Evolutionary conservation across 2,113 vertebrate genomes (phyloP).

Genomic region (Cettia cetti): DNA sequence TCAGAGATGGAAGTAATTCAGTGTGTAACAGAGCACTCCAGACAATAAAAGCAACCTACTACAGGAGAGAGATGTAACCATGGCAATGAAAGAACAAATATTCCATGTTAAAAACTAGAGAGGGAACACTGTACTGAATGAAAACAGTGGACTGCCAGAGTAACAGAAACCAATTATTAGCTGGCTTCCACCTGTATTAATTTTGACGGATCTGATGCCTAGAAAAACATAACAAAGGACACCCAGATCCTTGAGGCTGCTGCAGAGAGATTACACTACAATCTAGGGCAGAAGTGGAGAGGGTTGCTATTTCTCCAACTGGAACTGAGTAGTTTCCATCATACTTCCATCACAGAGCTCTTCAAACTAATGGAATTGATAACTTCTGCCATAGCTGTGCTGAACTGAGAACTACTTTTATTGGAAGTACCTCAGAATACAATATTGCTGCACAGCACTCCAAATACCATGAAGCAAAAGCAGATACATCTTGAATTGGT

Average conservation of each 20-base stretch:
- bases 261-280: not conserved
- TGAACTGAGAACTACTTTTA: not conserved
- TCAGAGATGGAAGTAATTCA: not conserved
- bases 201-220: not conserved
- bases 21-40: not conserved
- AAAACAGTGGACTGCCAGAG: not conserved
- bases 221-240: not conserved
- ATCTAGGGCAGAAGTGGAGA: not conserved
- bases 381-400: not conserved
- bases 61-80: not conserved
- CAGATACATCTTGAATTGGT: not conserved
- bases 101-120: not conserved
- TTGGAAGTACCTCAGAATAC: not conserved
- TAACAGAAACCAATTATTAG: not conserved
- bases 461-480: not conserved
- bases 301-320: not conserved
- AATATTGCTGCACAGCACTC: not conserved
- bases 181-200: not conserved
- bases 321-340: not conserved
- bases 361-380: not conserved
- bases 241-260: not conserved
- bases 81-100: slow-evolving; percentile 3
- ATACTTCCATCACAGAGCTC: not conserved
- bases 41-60: slow-evolving; percentile 4
- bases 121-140: not conserved